Evolutionary conservation across 2,797 vertebrate species (phyloP).

Genomic region (Okamejei kenojei): DNA sequence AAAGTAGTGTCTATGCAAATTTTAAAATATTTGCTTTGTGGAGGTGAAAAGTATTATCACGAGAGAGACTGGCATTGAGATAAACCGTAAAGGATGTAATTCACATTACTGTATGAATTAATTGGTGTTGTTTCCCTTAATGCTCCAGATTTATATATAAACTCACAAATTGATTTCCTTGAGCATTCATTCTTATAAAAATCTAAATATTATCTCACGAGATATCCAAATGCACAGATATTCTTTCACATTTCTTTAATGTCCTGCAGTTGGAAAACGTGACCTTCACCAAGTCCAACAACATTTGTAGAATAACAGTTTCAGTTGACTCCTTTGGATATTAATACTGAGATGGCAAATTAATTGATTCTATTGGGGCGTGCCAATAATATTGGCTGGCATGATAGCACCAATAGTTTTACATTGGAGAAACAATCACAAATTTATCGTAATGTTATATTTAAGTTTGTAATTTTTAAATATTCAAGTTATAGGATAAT

Average conservation of each 20-base stretch:
- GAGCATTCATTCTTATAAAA: neutral
- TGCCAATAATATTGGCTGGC: constrained; percentile 6
- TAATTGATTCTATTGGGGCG: constrained; percentile 4
- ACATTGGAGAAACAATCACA: neutral
- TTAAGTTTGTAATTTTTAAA: neutral
- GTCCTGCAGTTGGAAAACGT: neutral
- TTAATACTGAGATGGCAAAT: neutral
- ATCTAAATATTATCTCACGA: constrained; percentile 24
- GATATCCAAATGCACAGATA: neutral
- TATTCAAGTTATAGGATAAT: neutral
- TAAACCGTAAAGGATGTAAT: neutral
- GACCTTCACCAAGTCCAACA: neutral
- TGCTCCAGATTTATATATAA: neutral
- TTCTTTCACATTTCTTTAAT: neutral
- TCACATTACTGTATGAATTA: neutral
- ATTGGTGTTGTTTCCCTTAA: neutral
- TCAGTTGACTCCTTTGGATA: constrained; percentile 5
- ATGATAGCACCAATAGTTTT: neutral
- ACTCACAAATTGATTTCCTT: neutral
- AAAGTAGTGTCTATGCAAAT: neutral
- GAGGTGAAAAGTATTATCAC: neutral
- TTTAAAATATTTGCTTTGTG: neutral
- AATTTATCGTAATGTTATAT: neutral
- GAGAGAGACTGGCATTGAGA: neutral
- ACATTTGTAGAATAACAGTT: neutral